These are phyloP conservation scores for Campylorhamphus procurvoides DNA, from an alignment of 2,113 vertebrate species.

Conservation along the genomic window DNA sequence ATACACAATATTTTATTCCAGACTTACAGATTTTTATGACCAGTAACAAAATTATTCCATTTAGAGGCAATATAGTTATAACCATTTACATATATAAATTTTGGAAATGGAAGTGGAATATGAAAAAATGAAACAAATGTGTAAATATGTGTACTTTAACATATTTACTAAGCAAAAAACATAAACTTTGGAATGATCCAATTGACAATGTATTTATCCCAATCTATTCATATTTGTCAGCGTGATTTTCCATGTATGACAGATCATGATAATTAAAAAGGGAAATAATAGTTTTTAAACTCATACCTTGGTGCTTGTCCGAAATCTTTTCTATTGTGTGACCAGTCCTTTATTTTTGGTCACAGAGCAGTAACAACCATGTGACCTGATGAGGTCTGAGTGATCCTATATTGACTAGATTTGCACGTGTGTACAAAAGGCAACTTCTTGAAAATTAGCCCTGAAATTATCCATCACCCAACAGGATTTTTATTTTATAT, in stretches of 20 bases:
- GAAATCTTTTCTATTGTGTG: neutral
- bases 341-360: neutral
- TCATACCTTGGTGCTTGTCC: neutral
- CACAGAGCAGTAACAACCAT: neutral
- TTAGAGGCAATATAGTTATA: neutral
- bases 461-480: neutral
- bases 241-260: neutral
- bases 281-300: neutral
- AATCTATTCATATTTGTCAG: neutral
- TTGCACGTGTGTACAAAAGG: neutral
- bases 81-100: neutral
- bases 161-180: neutral
- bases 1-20: neutral
- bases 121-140: neutral
- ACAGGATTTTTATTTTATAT: neutral
- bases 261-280: neutral
- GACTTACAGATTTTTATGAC: neutral
- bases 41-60: neutral
- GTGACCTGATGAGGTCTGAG: neutral
- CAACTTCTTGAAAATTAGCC: neutral
- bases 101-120: neutral
- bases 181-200: neutral
- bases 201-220: neutral
- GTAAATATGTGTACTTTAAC: neutral
- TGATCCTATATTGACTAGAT: neutral